These are phyloP conservation scores for Idaea straminata DNA, from an alignment of 2,888 invertebrate species.

Conservation along the genomic window DNA sequence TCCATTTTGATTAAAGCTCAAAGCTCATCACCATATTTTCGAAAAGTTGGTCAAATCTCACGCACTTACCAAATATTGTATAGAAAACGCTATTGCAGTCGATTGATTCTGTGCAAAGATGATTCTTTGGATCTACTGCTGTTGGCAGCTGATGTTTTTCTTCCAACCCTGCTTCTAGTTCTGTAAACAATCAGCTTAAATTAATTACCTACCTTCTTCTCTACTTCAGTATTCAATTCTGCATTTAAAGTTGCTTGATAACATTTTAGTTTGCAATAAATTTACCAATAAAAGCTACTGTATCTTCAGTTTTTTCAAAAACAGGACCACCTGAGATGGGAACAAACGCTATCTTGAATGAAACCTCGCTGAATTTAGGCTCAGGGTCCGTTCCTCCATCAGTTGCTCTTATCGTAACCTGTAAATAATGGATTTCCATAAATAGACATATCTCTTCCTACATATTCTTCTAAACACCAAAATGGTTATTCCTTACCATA, in stretches of 20 bases:
- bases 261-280: background rate
- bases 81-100: slow-evolving; percentile 68
- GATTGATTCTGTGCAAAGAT: slow-evolving; percentile 44
- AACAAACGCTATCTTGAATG: slow-evolving; percentile 65
- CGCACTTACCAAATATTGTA: slow-evolving; percentile 62
- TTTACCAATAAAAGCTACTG: slow-evolving; percentile 62
- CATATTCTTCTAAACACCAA: background rate
- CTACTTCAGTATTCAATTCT: background rate
- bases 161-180: slow-evolving; percentile 55
- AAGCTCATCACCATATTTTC: background rate
- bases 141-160: slow-evolving; percentile 51
- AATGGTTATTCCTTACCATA: slow-evolving; percentile 40
- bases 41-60: background rate
- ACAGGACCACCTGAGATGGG: slow-evolving; percentile 68
- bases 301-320: slow-evolving; percentile 42
- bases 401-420: slow-evolving; percentile 72
- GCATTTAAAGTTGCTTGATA: background rate
- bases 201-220: background rate
- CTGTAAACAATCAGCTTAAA: slow-evolving; percentile 35
- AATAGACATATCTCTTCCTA: background rate
- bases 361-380: slow-evolving; percentile 37
- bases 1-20: background rate
- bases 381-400: slow-evolving; percentile 70
- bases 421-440: background rate
- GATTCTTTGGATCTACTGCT: slow-evolving; percentile 73